These are phyloP conservation scores for rabbit (Oryctolagus cuniculus) DNA, from an alignment of 2,113 vertebrate species.

Conservation along the genomic window mOryCun1.1 NC_091436.1:37917501-37918000, in stretches of 20 bases:
- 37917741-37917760: neutral
- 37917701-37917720: neutral
- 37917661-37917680: neutral
- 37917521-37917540: no score
- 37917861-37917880: neutral
- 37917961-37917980: no score
- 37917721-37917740: neutral
- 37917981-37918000: no score
- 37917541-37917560: no score
- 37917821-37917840: neutral
- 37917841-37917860: neutral
- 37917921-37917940: conserved; percentile 14
- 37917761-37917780: neutral
- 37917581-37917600: no score
- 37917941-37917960: no score
- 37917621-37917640: no score
- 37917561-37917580: no score
- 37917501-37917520: no score
- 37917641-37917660: no score
- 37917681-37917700: neutral
- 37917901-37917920: conserved; percentile 43
- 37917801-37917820: neutral
- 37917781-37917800: neutral
- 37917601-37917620: no score
- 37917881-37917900: neutral